phyloP scores from a whole-genome alignment of 92 coral and sea anemone genomes.

The Plumapathes pennacea region DNA sequence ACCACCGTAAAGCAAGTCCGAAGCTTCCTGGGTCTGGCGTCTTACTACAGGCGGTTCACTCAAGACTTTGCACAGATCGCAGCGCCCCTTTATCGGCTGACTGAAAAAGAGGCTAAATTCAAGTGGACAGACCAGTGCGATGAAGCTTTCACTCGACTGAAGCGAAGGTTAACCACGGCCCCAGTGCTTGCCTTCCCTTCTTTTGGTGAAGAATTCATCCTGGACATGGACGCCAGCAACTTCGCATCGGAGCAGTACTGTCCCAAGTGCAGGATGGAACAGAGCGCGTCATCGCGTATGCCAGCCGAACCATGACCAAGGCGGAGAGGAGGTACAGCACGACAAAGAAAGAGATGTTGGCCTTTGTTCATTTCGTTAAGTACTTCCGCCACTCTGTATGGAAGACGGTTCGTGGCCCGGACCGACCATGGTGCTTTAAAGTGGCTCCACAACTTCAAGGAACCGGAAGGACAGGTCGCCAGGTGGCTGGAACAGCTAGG shows the following conservation, averaged over 20 bases:
- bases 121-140: background rate
- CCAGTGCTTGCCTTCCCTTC: slow-evolving; percentile 14
- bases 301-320: slow-evolving; percentile 3
- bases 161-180: background rate
- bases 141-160: slow-evolving; percentile 1
- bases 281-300: slow-evolving; percentile 21
- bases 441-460: too few species aligned
- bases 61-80: slow-evolving; percentile 9
- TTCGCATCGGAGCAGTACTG: slow-evolving; percentile 29
- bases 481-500: too few species aligned
- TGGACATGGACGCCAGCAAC: slow-evolving; percentile 20
- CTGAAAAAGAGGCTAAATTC: slow-evolving; percentile 5
- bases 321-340: slow-evolving; percentile 41
- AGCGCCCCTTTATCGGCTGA: slow-evolving; percentile 1
- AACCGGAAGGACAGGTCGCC: too few species aligned
- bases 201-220: slow-evolving; percentile 4
- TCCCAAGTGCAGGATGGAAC: slow-evolving; percentile 18
- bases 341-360: slow-evolving; percentile 25
- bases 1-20: slow-evolving; percentile 1
- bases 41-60: slow-evolving; percentile 7
- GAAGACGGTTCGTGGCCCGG: slow-evolving; percentile 14
- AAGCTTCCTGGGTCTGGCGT: slow-evolving; percentile 1
- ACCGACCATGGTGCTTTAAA: slow-evolving; percentile 30
- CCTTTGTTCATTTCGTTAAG: slow-evolving; percentile 18
- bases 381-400: slow-evolving; percentile 32